phyloP scores from a whole-genome alignment of 2,113 vertebrate genomes.

The Prolemur simus region DNA sequence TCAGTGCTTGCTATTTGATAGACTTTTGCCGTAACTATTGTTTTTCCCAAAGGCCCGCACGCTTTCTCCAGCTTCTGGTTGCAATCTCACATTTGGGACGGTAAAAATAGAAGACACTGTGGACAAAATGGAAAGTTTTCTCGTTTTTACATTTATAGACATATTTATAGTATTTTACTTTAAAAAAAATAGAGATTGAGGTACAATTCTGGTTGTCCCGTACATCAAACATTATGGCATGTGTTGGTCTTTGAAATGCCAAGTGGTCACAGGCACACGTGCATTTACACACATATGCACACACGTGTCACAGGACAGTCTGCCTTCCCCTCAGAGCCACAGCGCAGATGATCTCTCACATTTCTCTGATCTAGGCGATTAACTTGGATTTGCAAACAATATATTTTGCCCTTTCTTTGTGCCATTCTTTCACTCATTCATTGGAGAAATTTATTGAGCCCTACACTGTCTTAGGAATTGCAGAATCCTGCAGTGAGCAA shows the following conservation, averaged over 20 bases:
- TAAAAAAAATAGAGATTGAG: not conserved
- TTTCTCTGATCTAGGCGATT: not conserved
- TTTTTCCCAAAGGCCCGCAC: constrained; percentile 92
- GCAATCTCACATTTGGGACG: constrained; percentile 93
- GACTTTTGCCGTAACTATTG: constrained; percentile 92
- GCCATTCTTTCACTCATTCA: not conserved
- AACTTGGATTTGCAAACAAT: not conserved
- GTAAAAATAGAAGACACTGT: constrained; percentile 98
- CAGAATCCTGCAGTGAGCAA: not conserved
- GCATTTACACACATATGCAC: not conserved
- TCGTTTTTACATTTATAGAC: not conserved
- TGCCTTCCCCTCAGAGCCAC: not conserved
- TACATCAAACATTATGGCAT: not conserved
- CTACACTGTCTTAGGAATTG: not conserved
- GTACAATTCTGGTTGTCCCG: not conserved
- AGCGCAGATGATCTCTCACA: not conserved
- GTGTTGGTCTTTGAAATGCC: not conserved
- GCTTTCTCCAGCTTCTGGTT: constrained; percentile 93
- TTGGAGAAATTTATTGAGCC: not conserved
- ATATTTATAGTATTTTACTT: not conserved
- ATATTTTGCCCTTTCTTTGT: not conserved
- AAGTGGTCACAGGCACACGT: not conserved
- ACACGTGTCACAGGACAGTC: not conserved
- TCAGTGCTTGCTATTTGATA: constrained; percentile 95
- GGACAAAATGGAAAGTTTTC: constrained; percentile 64